Evolutionary conservation across 2,888 invertebrate genomes (phyloP), one percentile per base, ranked within the genome.

Genomic region (Cantharis flavilabris): DNA sequence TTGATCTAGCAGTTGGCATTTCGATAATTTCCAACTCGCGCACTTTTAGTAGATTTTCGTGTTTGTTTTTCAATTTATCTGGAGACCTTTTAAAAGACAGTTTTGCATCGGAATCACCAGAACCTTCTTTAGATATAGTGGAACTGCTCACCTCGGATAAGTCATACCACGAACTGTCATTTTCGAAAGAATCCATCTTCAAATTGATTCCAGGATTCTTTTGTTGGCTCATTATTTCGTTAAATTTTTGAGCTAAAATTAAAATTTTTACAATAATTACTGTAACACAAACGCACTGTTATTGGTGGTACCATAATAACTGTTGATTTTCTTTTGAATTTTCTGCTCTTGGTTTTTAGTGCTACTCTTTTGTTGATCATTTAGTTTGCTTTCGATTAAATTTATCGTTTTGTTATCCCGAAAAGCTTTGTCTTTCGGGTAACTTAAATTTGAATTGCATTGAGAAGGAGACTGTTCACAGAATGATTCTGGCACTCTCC

Each of bases 111-210:
- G 49, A 70, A 33, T 75, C 75, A 5, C 69, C 72, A 5, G 26
- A 26, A 16, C 26, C 64, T n/a, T 18, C 20, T 28, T 62, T 77
- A 4, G 74, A 70, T n/a, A 62, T 67, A 13, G 80, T 79, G 11
- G 69, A 33, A 18, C 76, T 79, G 49, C 78, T 81, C 10, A 72
- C 23, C n/a, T 82, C 82, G 0, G 80, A 79, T 26, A 82, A 30
- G 63, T 82, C 82, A 49, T 65, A 80, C 82, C 82, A 82, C 0
- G 82, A 82, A 72, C 77, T 78, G 14, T 81, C 82, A 16, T 82
- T 80, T 4, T 71, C 71, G 5, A 67, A n/a, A 9, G 14, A 7
- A n/a, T 49, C 49, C 49, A n/a, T 49, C 1, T 49, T 49, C 49
- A 49, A n/a, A 7, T 69, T 72, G 23, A 26, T 11, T 5, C 10